phyloP scores from a whole-genome alignment of 2,113 vertebrate genomes.

The Tichodroma muraria region DNA sequence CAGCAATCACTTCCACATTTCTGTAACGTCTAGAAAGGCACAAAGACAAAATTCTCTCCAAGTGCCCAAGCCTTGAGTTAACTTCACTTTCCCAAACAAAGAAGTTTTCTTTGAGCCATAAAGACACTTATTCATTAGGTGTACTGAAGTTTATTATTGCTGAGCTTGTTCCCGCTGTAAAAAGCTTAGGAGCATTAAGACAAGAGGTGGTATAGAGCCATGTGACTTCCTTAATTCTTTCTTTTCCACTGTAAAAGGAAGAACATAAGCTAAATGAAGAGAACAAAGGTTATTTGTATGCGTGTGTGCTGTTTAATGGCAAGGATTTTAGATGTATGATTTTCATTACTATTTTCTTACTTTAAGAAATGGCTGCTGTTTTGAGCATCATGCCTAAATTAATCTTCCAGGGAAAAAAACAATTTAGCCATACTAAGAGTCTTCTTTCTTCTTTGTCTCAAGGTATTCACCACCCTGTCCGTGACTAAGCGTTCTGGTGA shows the following conservation, averaged over 20 bases:
- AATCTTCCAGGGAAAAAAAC: neutral
- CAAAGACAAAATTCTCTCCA: neutral
- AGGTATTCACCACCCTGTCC: slow-evolving; percentile 69
- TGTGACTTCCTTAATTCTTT: neutral
- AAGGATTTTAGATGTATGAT: neutral
- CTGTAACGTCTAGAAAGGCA: neutral
- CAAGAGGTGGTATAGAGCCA: neutral
- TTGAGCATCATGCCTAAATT: neutral
- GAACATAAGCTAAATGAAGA: neutral
- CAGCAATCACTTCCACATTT: neutral
- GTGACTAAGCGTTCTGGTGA: slow-evolving; percentile 67
- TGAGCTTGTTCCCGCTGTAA: neutral
- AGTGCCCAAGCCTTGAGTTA: neutral
- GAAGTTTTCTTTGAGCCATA: neutral
- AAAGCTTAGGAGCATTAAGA: neutral
- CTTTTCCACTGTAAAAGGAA: neutral
- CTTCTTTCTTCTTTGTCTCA: neutral
- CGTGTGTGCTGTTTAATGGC: neutral
- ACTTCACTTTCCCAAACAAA: neutral
- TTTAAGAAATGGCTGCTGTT: neutral
- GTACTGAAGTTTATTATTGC: neutral
- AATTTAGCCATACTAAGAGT: neutral
- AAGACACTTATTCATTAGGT: neutral
- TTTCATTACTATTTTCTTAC: neutral
- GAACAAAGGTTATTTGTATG: neutral